Percentiles rank a stretch among this genome's conserved stretches.
These are phyloP conservation scores for Camelus bactrianus DNA, from an alignment of 2,113 vertebrate species.

Conservation along the genomic window DNA sequence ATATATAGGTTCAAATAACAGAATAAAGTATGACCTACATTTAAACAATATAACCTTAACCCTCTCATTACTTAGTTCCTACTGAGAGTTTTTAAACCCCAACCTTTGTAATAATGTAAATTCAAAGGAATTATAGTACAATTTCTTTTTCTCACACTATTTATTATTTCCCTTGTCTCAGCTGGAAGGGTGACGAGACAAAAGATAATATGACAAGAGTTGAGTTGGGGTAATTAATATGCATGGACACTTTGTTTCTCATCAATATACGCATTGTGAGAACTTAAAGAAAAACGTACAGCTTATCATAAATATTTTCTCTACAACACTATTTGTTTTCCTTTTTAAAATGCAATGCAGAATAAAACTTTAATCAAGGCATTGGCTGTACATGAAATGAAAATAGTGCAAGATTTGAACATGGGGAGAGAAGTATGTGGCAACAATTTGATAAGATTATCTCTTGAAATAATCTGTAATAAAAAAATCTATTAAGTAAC, in stretches of 20 bases:
- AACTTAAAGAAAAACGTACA: background rate
- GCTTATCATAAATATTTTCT: background rate
- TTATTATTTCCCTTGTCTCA: slow-evolving; percentile 6
- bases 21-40: background rate
- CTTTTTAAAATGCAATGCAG: background rate
- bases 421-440: background rate
- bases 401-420: background rate
- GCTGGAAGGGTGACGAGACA: background rate
- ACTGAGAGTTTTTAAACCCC: background rate
- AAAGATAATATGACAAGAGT: background rate
- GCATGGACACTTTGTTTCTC: background rate
- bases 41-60: background rate
- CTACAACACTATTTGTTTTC: background rate
- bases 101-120: background rate
- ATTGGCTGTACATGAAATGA: slow-evolving; percentile 2
- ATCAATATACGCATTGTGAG: background rate
- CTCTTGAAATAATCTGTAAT: background rate
- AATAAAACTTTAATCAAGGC: background rate
- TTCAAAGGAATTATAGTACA: background rate
- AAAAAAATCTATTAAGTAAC: background rate
- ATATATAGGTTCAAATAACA: background rate
- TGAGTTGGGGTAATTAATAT: background rate
- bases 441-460: background rate
- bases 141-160: background rate
- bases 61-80: background rate